Conservation (phyloP, 2,113 vertebrate species). For the Tachuris rubrigastra region DNA sequence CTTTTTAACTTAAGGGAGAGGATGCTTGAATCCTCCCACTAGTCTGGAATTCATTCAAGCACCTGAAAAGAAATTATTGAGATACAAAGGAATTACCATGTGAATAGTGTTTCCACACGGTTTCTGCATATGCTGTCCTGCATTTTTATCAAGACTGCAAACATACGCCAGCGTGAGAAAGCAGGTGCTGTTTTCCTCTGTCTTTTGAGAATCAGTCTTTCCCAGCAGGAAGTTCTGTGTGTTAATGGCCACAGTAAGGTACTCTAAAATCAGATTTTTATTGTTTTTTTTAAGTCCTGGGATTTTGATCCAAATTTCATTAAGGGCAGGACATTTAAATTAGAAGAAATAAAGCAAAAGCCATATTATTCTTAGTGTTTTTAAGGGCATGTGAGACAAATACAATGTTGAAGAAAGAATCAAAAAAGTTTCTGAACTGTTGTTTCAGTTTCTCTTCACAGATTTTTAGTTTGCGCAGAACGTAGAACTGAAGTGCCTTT, state of each 20-base stretch:
- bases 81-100: constrained; percentile 79
- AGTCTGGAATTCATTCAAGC: constrained; percentile 61
- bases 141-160: constrained; percentile 78
- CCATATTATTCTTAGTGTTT: constrained; percentile 8
- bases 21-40: constrained; percentile 50
- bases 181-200: constrained; percentile 69
- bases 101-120: constrained; percentile 71
- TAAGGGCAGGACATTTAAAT: constrained; percentile 64
- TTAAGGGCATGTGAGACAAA: not conserved
- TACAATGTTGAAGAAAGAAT: not conserved
- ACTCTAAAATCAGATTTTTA: constrained; percentile 47
- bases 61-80: constrained; percentile 79
- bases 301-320: constrained; percentile 68
- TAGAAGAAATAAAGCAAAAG: constrained; percentile 20
- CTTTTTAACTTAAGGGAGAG: constrained; percentile 33
- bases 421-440: not conserved
- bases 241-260: constrained; percentile 57
- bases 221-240: constrained; percentile 64
- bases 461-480: not conserved
- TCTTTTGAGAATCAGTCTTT: constrained; percentile 76
- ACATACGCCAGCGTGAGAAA: constrained; percentile 77
- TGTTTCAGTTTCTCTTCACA: not conserved
- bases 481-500: not conserved
- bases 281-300: not conserved
- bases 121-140: constrained; percentile 74